Evolutionary conservation across 2,888 invertebrate species (phyloP).

Genomic region (Drosophila diplacantha): DNA sequence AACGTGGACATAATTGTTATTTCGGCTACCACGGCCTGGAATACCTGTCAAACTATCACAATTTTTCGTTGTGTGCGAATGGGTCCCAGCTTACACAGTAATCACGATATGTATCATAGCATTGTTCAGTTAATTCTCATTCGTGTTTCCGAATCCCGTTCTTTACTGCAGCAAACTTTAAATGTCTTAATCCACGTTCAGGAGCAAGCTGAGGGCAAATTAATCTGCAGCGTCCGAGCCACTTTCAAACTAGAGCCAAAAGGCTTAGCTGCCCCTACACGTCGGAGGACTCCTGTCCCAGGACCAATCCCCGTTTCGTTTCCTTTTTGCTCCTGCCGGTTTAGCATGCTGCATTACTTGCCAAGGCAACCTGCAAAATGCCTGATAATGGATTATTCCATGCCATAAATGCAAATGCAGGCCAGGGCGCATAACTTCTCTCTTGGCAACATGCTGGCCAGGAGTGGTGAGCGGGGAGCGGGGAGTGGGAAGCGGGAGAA

Average conservation of each 20-base stretch:
- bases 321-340: slow-evolving; percentile 20
- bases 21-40: neutral
- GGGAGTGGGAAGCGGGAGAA: slow-evolving; percentile 31
- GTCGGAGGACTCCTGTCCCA: slow-evolving; percentile 14
- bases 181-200: slow-evolving; percentile 46
- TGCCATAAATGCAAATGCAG: slow-evolving; percentile 71
- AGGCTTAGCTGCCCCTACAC: slow-evolving; percentile 50
- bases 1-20: neutral
- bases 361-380: slow-evolving; percentile 71
- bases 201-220: slow-evolving; percentile 44
- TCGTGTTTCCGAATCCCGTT: slow-evolving; percentile 9
- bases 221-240: slow-evolving; percentile 56
- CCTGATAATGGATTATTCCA: slow-evolving; percentile 71
- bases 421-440: slow-evolving; percentile 44
- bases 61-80: neutral
- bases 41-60: neutral
- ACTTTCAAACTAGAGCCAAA: slow-evolving; percentile 63
- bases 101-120: slow-evolving; percentile 11
- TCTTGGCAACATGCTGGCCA: slow-evolving; percentile 30
- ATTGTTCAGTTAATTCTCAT: slow-evolving; percentile 17
- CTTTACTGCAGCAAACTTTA: slow-evolving; percentile 23
- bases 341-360: slow-evolving; percentile 58
- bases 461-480: slow-evolving; percentile 27
- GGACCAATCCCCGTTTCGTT: slow-evolving; percentile 11
- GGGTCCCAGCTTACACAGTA: slow-evolving; percentile 3